Conservation (phyloP, 1,140 invertebrate genomes). For the Tachypleus tridentatus region DNA sequence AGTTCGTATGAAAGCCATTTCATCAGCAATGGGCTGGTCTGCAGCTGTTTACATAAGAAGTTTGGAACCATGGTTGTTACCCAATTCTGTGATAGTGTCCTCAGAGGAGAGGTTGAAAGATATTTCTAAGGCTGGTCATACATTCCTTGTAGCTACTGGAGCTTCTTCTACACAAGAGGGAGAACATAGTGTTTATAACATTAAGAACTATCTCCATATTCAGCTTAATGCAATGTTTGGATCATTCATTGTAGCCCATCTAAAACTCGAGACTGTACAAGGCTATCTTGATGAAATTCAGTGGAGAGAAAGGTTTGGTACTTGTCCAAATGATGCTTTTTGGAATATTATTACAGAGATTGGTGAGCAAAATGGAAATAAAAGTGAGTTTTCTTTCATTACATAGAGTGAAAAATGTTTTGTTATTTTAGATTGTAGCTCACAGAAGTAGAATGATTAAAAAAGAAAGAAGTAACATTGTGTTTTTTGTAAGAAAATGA, state of each 20-base stretch:
- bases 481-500: too few species aligned
- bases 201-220: conserved; percentile 5
- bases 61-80: neutral
- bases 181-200: neutral
- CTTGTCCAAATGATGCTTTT: conserved; percentile 7
- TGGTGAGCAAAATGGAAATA: neutral
- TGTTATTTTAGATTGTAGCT: too few species aligned
- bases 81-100: neutral
- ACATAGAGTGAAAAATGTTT: too few species aligned
- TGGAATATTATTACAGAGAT: conserved; percentile 12
- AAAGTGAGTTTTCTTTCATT: conserved; percentile 4
- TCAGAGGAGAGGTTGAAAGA: neutral
- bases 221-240: conserved; percentile 8
- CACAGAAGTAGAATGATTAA: too few species aligned
- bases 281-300: conserved; percentile 10
- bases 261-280: conserved; percentile 9
- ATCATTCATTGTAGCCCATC: neutral
- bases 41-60: neutral
- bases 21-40: neutral
- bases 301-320: conserved; percentile 13
- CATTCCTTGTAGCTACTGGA: neutral
- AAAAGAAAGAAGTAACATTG: too few species aligned
- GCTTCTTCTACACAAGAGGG: neutral
- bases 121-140: conserved; percentile 3
- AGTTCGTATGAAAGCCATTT: conserved; percentile 1